Base-by-base conservation (phyloP, 1,140 invertebrate genomes). In the Stegodyphus mimosarum region DNA sequence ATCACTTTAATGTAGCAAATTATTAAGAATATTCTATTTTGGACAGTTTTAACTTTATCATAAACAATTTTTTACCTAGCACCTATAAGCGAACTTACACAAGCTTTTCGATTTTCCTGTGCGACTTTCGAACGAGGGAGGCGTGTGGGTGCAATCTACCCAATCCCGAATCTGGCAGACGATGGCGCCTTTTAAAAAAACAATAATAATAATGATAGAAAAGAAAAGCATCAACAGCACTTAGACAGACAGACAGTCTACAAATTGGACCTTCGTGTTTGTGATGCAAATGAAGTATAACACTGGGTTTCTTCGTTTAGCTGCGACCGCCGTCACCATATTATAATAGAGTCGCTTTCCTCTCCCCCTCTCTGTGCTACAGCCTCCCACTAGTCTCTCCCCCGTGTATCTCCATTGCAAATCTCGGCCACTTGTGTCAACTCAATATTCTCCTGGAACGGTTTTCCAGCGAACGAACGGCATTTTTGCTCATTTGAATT, bases 401-500 rank as follows among this genome's bases (percentile, higher is more conserved):
- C 80, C 66, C 48, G 70, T 66, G 64, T 76, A 84, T 84, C 81
- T 84, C 81, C 81, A 84, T 84, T 84, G 81, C 81, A 84, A 84
- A 84, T 84, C 81, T 60, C 33, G n/a, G 63, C 71, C 81, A 84
- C 81, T 84, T 84, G 81, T 84, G 81, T 84, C 81, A 84, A 84
- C 81, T 76, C 81, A 84, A 84, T 84, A 84, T 84, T 84, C 81
- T 76, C 64, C n/a, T n/a, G 18, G 81, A 84, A 84, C 81, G 63
- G 81, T 84, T 84, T 84, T 84, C 81, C 73, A 75, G 70, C 79
- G 9, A 72, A 60, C 79, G 79, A 81, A 53, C 72, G 63, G 81
- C 73, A 84, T 75, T 84, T 84, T 84, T 84, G 81, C 81, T 84
- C 81, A 84, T 84, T 84, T 84, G 81, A 84, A 84, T 84, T 84